A percentile compares a stretch with the other conserved stretches of the same genome.
These are phyloP conservation scores for Beroe forskalii DNA, from an alignment of 37 sponge, comb jelly and placozoan species.

Conservation along the genomic window DNA sequence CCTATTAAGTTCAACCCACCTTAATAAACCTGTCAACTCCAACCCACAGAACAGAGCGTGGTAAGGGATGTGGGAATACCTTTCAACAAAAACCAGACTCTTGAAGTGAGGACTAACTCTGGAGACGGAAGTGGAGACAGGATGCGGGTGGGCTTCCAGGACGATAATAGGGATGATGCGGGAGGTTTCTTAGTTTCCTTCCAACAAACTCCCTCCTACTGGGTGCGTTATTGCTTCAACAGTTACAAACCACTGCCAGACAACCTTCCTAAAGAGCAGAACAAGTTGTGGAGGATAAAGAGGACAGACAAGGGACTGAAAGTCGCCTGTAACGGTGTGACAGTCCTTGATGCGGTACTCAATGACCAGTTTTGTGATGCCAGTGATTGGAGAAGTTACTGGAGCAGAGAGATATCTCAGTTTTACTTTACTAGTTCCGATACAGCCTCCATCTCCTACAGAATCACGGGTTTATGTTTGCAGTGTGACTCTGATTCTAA, in stretches of 20 bases:
- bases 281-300: neutral
- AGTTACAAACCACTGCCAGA: neutral
- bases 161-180: neutral
- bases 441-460: neutral
- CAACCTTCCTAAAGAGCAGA: neutral
- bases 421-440: neutral
- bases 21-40: too few relatives aligned
- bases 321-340: neutral
- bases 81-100: neutral
- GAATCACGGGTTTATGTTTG: neutral
- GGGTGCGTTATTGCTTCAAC: neutral
- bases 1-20: too few relatives aligned
- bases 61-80: too few relatives aligned
- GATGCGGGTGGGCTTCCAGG: neutral
- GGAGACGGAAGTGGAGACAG: neutral
- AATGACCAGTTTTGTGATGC: neutral
- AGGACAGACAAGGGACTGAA: neutral
- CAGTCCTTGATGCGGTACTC: neutral
- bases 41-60: too few relatives aligned
- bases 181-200: neutral
- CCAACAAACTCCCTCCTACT: neutral
- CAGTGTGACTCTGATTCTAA: too few relatives aligned
- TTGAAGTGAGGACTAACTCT: neutral
- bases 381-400: neutral
- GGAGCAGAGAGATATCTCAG: neutral